Evolutionary conservation across 1,140 invertebrate genomes (phyloP).

Genomic region (Macrobrachium rosenbergii): DNA sequence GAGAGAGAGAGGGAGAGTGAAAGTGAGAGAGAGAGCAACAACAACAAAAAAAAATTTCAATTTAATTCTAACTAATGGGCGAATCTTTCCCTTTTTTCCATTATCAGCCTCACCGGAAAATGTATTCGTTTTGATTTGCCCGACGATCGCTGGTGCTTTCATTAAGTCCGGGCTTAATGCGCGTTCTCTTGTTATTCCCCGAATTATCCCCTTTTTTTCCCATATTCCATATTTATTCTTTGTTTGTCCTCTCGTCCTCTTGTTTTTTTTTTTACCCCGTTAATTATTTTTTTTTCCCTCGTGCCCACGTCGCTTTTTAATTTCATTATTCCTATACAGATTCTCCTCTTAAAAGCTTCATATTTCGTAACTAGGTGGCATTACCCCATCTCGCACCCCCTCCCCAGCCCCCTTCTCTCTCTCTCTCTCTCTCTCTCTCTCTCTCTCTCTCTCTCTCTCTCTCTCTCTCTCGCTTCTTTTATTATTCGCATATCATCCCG

Average conservation of each 20-base stretch:
- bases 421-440: conserved; percentile 37
- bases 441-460: conserved; percentile 30
- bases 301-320: not conserved
- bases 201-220: not conserved
- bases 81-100: too few relatives aligned
- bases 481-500: conserved; percentile 19
- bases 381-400: not conserved
- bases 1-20: too few relatives aligned
- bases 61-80: too few relatives aligned
- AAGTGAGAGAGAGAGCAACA: too few relatives aligned
- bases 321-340: not conserved
- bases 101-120: too few relatives aligned
- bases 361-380: not conserved
- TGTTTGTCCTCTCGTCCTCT: not conserved
- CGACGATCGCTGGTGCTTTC: too few relatives aligned
- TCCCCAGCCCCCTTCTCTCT: not conserved
- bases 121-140: too few relatives aligned
- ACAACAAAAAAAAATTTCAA: too few relatives aligned
- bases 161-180: too few relatives aligned
- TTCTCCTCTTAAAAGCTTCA: not conserved
- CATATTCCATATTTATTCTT: not conserved
- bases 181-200: not conserved
- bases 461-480: not conserved
- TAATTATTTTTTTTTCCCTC: not conserved
- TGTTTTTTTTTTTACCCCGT: not conserved